Percentiles rank a stretch among this genome's conserved stretches.
phyloP scores from a whole-genome alignment of 2,888 invertebrate species.

The Alentia gelatinosa region DNA sequence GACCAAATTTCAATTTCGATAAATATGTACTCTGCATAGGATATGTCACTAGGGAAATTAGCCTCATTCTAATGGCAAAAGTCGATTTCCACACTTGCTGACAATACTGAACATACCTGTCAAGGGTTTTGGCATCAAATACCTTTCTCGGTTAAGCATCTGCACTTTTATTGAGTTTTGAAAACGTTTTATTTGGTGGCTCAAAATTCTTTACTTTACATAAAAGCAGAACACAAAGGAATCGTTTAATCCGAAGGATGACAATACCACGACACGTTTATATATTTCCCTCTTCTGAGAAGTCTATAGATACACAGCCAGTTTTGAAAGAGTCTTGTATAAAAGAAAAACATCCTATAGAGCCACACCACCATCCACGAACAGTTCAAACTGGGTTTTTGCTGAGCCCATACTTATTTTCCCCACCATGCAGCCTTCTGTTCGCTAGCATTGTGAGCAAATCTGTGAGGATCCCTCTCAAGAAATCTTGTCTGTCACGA shows the following conservation, averaged over 20 bases:
- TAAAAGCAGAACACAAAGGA: not conserved
- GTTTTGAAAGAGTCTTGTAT: not conserved
- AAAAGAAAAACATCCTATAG: no score
- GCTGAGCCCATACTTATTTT: not conserved
- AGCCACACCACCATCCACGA: no score
- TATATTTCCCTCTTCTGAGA: not conserved
- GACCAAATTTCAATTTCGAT: no score
- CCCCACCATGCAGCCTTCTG: not conserved
- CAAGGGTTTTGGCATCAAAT: not conserved
- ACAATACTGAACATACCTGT: no score
- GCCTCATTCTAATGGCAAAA: no score
- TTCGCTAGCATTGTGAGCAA: not conserved
- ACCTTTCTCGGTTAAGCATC: not conserved
- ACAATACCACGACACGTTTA: not conserved
- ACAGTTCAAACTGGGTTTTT: not conserved
- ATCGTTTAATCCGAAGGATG: not conserved
- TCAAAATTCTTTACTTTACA: not conserved
- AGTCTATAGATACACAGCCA: not conserved
- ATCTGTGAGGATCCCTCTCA: not conserved
- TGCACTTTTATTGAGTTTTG: not conserved
- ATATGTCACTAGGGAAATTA: no score
- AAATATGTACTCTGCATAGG: no score
- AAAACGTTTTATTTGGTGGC: not conserved
- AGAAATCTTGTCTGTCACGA: not conserved
- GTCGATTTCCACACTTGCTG: no score